These are phyloP conservation scores for Hydropsyche betteni DNA, from an alignment of 2,888 invertebrate genomes.

Conservation along the genomic window DNA sequence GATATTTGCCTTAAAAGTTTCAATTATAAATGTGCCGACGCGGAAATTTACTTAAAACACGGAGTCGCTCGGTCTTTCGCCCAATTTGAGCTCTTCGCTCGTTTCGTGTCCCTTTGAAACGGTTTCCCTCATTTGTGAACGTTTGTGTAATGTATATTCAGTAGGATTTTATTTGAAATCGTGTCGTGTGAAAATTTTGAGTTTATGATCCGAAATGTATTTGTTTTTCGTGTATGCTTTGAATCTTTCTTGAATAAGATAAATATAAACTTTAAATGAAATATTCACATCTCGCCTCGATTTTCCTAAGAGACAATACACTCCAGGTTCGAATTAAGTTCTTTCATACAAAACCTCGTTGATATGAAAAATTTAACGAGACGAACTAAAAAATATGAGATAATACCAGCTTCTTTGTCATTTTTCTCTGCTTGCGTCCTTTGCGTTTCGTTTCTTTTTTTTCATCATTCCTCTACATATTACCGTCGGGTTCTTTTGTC, in stretches of 20 bases:
- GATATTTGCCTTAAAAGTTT: conserved; percentile 35
- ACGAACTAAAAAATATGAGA: conserved; percentile 17
- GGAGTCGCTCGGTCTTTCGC: background rate
- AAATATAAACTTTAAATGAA: too few species aligned
- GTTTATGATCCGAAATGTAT: too few species aligned
- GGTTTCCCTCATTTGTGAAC: too few species aligned
- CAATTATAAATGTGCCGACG: conserved; percentile 35
- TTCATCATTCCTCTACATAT: conserved; percentile 19
- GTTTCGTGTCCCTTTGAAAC: too few species aligned
- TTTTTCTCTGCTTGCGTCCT: conserved; percentile 4
- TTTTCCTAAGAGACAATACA: background rate
- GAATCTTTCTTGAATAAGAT: too few species aligned
- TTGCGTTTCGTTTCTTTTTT: conserved; percentile 30
- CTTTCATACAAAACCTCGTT: background rate
- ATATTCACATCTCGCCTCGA: too few species aligned
- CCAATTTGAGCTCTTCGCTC: background rate
- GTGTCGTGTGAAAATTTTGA: too few species aligned
- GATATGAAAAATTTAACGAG: conserved; percentile 11
- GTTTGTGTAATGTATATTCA: too few species aligned
- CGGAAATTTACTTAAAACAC: conserved; percentile 21
- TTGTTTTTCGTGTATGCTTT: too few species aligned
- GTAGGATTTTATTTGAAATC: too few species aligned
- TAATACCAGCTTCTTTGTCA: conserved; percentile 9
- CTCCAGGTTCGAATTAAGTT: background rate
- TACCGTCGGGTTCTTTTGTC: conserved; percentile 46